Conservation (phyloP, 2,888 invertebrate species). For the Tuta absoluta region DNA sequence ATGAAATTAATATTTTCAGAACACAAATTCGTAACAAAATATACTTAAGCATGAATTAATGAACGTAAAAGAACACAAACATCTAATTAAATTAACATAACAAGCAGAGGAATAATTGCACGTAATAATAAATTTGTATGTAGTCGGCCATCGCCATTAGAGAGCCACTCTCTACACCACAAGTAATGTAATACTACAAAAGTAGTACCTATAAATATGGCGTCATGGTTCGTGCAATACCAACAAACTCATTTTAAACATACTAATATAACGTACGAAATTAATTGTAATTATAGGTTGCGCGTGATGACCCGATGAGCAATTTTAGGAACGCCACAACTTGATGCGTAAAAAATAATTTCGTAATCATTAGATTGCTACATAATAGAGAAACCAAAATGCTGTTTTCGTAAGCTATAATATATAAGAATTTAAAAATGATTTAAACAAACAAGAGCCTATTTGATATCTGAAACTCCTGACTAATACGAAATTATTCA, state of each 20-base stretch:
- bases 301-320: conserved; percentile 35
- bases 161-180: too few relatives aligned
- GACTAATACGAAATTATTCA: conserved; percentile 15
- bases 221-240: conserved; percentile 55
- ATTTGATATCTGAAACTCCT: conserved; percentile 5
- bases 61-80: not conserved
- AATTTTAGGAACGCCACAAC: conserved; percentile 38
- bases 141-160: conserved; percentile 40
- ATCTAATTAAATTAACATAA: conserved; percentile 1
- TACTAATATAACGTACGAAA: conserved; percentile 56
- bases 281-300: conserved; percentile 66
- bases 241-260: conserved; percentile 51
- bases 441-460: not conserved
- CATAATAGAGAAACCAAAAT: not conserved
- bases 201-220: conserved; percentile 49
- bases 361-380: conserved; percentile 1
- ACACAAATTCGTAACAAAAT: not conserved
- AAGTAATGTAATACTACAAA: too few relatives aligned
- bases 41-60: not conserved
- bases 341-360: conserved; percentile 32
- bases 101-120: conserved; percentile 12
- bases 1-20: not conserved
- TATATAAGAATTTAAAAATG: not conserved
- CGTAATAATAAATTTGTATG: conserved; percentile 31
- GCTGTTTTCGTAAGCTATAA: not conserved